A percentile compares a stretch with the other conserved stretches of the same genome.
These are phyloP conservation scores for Drosophila tani DNA, from an alignment of 1,140 invertebrate species.

Conservation along the genomic window DNA sequence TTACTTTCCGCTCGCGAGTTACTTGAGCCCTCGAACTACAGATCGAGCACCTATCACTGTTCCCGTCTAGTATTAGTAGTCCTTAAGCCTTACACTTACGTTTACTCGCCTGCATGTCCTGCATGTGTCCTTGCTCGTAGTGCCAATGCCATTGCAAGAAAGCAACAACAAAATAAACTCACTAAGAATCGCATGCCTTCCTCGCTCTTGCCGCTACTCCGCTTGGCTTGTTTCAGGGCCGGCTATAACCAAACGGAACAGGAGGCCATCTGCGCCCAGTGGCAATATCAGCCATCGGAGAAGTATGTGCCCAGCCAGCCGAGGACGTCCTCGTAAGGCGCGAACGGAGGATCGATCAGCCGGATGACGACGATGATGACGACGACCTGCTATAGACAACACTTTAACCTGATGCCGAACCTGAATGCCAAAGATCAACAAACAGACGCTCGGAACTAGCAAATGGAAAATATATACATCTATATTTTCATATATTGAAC, in stretches of 20 bases:
- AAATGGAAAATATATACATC: conserved; percentile 42
- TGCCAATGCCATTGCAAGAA: background rate
- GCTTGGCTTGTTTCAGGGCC: conserved; percentile 67
- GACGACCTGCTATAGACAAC: background rate
- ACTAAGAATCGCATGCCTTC: conserved; percentile 15
- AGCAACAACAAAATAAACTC: conserved; percentile 37
- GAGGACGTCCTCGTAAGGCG: conserved; percentile 62
- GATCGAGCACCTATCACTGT: background rate
- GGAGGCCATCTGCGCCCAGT: conserved; percentile 87
- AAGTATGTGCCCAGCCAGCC: conserved; percentile 86
- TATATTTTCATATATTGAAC: conserved; percentile 71
- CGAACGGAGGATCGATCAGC: background rate
- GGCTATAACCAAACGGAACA: conserved; percentile 87
- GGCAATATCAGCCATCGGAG: conserved; percentile 88
- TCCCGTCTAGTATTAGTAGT: conserved; percentile 65
- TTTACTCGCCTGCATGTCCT: conserved; percentile 7
- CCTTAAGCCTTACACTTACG: conserved; percentile 34
- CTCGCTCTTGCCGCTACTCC: conserved; percentile 12
- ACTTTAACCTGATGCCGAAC: conserved; percentile 16
- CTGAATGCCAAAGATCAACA: conserved; percentile 39
- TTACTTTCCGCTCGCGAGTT: background rate
- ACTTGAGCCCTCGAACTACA: background rate
- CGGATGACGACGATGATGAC: background rate
- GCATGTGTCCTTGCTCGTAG: conserved; percentile 35
- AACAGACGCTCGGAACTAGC: conserved; percentile 25